Evolutionary conservation across 2,113 vertebrate genomes (phyloP).

Genomic region (Geococcyx californianus): DNA sequence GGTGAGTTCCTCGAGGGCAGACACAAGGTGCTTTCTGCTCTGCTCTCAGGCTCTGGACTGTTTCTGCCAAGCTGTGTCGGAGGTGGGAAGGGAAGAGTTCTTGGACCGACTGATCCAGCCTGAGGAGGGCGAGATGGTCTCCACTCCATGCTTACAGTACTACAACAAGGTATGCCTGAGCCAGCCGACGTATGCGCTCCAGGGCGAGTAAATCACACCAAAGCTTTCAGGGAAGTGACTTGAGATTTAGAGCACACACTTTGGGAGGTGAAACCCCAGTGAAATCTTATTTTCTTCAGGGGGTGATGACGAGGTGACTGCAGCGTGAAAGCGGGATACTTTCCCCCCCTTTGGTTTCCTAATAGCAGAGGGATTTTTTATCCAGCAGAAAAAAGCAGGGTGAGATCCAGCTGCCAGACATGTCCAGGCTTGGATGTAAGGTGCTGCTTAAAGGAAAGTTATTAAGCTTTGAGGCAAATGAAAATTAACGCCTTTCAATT

Average conservation of each 20-base stretch:
- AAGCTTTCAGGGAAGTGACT: not conserved
- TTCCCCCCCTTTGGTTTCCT: not conserved
- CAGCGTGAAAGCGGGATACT: not conserved
- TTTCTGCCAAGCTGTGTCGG: conserved; percentile 88
- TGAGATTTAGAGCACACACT: not conserved
- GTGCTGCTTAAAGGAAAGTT: not conserved
- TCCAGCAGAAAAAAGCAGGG: not conserved
- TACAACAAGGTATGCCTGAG: conserved; percentile 85
- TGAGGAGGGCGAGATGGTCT: conserved; percentile 80
- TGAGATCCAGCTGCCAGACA: not conserved
- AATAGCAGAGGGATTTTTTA: not conserved
- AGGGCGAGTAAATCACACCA: not conserved
- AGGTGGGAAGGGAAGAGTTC: conserved; percentile 94
- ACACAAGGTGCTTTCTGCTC: not conserved
- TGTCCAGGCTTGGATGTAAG: not conserved
- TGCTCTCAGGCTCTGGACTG: conserved; percentile 87
- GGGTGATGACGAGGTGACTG: not conserved
- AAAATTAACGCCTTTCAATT: not conserved
- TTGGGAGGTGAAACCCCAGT: not conserved
- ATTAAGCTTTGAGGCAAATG: not conserved
- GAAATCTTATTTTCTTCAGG: not conserved
- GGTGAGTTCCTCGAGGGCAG: not conserved
- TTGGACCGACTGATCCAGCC: conserved; percentile 83
- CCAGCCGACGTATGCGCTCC: accelerated
- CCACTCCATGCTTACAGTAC: conserved; percentile 84